Percentiles rank a stretch among this genome's conserved stretches.
These are phyloP conservation scores for Scaptodrosophila latifasciaeformis DNA, from an alignment of 2,888 invertebrate genomes.

Conservation along the genomic window DNA sequence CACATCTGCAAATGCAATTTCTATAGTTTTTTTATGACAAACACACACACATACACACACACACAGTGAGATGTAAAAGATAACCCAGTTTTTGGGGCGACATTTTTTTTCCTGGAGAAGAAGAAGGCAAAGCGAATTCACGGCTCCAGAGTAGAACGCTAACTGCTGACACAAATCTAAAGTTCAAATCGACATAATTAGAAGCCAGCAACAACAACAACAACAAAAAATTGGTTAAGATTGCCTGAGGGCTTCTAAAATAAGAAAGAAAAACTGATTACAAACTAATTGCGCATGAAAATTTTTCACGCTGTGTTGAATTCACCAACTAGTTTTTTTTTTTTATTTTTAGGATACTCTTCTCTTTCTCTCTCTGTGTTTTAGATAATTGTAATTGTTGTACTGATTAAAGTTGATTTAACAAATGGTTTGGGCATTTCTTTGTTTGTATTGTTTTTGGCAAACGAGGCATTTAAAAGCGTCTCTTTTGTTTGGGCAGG, in stretches of 20 bases:
- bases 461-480: no score
- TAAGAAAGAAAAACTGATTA: constrained; percentile 4
- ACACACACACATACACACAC: no score
- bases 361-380: no score
- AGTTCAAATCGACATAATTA: constrained; percentile 52
- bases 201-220: not conserved
- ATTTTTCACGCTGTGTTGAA: constrained; percentile 26
- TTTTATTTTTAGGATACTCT: no score
- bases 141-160: not conserved
- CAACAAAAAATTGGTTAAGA: not conserved
- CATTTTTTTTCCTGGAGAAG: not conserved
- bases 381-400: constrained; percentile 32
- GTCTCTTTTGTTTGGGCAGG: constrained; percentile 2
- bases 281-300: constrained; percentile 29
- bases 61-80: constrained; percentile 17
- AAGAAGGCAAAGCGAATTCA: no score
- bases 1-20: no score
- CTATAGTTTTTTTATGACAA: no score
- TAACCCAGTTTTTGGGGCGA: constrained; percentile 42
- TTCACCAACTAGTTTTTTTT: no score
- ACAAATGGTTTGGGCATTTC: not conserved
- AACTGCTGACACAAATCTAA: constrained; percentile 21
- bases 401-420: constrained; percentile 37
- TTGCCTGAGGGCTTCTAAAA: not conserved
- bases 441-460: not conserved